phyloP scores from a whole-genome alignment of 1,140 invertebrate genomes.

The Cydia amplana region DNA sequence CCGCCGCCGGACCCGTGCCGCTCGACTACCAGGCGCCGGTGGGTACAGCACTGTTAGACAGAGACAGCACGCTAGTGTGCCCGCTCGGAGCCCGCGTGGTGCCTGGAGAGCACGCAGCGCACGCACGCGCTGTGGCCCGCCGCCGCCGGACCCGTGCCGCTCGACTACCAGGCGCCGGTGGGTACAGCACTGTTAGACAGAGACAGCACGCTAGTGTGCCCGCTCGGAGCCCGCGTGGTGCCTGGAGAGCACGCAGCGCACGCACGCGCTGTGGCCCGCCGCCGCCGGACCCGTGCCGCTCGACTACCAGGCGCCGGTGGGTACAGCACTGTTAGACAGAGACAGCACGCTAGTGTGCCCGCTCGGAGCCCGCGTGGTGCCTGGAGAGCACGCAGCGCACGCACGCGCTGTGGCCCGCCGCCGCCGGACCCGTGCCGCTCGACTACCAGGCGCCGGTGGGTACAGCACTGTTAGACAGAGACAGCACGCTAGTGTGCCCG shows the following conservation, averaged over 20 bases:
- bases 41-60: constrained; percentile 7
- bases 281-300: constrained; percentile 63
- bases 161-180: constrained; percentile 57
- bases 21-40: constrained; percentile 57
- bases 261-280: constrained; percentile 43
- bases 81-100: constrained; percentile 26
- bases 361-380: constrained; percentile 27
- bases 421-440: constrained; percentile 63
- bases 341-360: too few relatives aligned
- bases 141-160: constrained; percentile 62
- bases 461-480: neutral
- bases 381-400: constrained; percentile 27
- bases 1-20: constrained; percentile 62
- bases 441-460: constrained; percentile 53
- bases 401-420: constrained; percentile 45
- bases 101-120: constrained; percentile 27
- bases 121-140: constrained; percentile 41
- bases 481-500: constrained; percentile 3
- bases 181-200: constrained; percentile 12
- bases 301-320: constrained; percentile 54
- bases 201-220: constrained; percentile 11
- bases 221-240: constrained; percentile 30
- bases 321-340: constrained; percentile 6
- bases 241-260: constrained; percentile 25
- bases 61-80: constrained; percentile 19